Evolutionary conservation across 2,797 vertebrate species (phyloP).

Genomic region (Balearica regulorum): DNA sequence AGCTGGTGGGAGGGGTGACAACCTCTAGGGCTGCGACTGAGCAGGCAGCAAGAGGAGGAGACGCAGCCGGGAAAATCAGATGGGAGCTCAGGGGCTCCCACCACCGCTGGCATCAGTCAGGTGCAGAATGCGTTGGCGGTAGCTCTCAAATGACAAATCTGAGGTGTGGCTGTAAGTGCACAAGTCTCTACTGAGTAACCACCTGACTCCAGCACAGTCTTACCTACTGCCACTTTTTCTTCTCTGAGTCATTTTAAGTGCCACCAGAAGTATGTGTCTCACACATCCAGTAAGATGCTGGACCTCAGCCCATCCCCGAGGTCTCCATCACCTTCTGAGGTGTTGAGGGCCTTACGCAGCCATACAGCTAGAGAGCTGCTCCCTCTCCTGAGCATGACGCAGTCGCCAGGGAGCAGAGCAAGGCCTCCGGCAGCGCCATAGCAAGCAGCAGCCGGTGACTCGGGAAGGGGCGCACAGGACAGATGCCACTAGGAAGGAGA

Average conservation of each 20-base stretch:
- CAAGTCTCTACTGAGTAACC: neutral
- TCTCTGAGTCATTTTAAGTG: neutral
- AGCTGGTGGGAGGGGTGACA: neutral
- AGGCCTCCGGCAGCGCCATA: neutral
- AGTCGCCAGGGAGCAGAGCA: neutral
- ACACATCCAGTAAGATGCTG: neutral
- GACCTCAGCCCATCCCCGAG: neutral
- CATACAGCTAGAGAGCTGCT: neutral
- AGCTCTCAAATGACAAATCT: neutral
- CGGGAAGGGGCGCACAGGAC: rapidly evolving
- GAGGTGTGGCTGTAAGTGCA: neutral
- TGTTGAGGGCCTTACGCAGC: rapidly evolving
- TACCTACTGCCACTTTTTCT: neutral
- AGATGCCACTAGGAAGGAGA: neutral
- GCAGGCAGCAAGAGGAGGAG: neutral
- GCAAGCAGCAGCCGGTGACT: neutral
- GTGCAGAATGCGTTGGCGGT: neutral
- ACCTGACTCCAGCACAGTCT: neutral
- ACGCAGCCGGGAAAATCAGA: rapidly evolving
- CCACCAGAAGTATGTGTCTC: neutral
- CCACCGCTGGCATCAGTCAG: rapidly evolving
- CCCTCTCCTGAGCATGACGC: neutral
- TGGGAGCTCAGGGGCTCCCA: neutral
- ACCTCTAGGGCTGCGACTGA: neutral
- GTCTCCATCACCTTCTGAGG: neutral